Evolutionary conservation across 64 coral and sea anemone genomes (phyloP), one percentile per base, ranked within the genome.

Genomic region (Porites lutea): DNA sequence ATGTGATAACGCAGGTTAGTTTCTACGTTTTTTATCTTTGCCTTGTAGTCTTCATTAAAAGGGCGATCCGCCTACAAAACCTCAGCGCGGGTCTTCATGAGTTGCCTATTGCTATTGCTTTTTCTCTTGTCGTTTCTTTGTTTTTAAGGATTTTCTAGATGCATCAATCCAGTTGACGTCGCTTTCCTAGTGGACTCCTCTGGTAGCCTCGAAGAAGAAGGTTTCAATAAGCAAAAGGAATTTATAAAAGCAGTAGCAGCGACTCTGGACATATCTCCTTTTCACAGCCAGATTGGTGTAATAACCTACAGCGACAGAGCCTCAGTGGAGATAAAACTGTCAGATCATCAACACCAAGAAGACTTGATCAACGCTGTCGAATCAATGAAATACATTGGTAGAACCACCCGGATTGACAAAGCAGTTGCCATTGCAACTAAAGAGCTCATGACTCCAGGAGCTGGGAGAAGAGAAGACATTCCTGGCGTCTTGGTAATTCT

Each of bases 281-380:
- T 71, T 7, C n/a, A 71, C 12, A 71, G 75, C 5, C 88, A 65
- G 13, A 58, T 68, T 37, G 92, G 78, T 22, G 88, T 94, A 44
- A 67, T 94, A 46, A 75, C 92, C n/a, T 94, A 94, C 70, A 94
- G 92, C 73, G 71, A 90, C 48, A 94, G 52, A 6, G 92, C 87
- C 16, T 71, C 51, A 48, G 52, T 93, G 59, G 71, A 51, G 52
- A 37, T 93, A 65, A 88, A 80, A 58, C 58, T 93, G 3, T 93
- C 91, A 23, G 51, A 76, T 79, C 88, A 43, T 18, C 7, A 72
- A 52, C 70, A 93, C 48, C 71, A 80, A 18, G 87, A 76, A 48
- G 50, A 73, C 12, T 58, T 93, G 20, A 15, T 62, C 1, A 22
- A 72, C 14, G 55, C 63, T 12, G 54, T 93, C 54, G 76, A 72